Evolutionary conservation across 2,113 vertebrate species (phyloP).

Genomic region (Pedionomus torquatus): DNA sequence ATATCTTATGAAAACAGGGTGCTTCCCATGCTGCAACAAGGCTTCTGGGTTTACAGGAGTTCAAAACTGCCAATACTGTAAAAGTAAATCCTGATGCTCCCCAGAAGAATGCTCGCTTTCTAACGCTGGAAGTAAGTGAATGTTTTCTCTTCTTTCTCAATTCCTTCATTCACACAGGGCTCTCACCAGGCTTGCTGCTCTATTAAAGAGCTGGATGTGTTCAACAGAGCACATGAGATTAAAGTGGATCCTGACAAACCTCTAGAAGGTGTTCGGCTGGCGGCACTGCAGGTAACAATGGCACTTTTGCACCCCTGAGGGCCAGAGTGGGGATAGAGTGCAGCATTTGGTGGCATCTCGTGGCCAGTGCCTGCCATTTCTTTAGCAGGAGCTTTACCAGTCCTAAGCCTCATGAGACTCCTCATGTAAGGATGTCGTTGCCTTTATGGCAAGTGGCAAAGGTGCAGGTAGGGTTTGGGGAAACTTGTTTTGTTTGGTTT

Average conservation of each 20-base stretch:
- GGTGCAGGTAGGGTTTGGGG: not conserved
- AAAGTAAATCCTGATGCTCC: constrained; percentile 92
- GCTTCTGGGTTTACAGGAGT: constrained; percentile 77
- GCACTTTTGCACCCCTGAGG: not conserved
- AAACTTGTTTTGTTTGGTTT: too few relatives aligned
- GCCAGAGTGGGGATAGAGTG: not conserved
- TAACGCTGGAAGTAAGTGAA: constrained; percentile 86
- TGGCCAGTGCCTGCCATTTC: rapidly evolving
- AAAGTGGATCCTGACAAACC: constrained; percentile 98
- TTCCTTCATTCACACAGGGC: constrained; percentile 73
- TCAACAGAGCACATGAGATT: constrained; percentile 78
- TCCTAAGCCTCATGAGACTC: not conserved
- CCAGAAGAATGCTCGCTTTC: constrained; percentile 85
- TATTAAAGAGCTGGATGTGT: constrained; percentile 78
- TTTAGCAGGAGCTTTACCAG: not conserved
- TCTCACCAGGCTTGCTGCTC: constrained; percentile 79
- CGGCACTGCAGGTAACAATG: constrained; percentile 85
- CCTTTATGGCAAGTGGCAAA: not conserved
- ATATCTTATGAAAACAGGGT: constrained; percentile 73
- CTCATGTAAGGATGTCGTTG: not conserved
- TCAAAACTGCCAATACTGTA: constrained; percentile 80
- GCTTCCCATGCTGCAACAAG: constrained; percentile 75
- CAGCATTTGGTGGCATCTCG: not conserved
- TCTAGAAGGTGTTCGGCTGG: constrained; percentile 88
- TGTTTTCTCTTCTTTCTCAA: not conserved